Evolutionary conservation across 2,888 invertebrate genomes (phyloP).

Genomic region (Zygogramma bicolorata): DNA sequence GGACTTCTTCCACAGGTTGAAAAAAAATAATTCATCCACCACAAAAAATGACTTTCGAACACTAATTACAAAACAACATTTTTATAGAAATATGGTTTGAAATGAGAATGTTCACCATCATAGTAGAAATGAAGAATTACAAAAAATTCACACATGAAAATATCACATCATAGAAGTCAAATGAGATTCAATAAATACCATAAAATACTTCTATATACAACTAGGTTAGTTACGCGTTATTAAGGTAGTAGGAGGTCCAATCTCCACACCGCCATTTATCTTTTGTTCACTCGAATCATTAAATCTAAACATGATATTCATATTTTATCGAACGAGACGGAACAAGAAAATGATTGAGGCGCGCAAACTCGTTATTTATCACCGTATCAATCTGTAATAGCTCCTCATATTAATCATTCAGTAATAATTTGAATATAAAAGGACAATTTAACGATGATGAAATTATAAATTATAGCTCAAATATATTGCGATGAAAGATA

Average conservation of each 20-base stretch:
- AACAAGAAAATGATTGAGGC: constrained; percentile 28
- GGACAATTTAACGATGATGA: constrained; percentile 35
- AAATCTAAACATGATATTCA: constrained; percentile 9
- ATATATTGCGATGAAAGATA: constrained; percentile 7
- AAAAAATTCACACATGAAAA: no score
- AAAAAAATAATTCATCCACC: no score
- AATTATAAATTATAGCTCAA: constrained; percentile 31
- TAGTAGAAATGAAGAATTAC: no score
- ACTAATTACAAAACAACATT: no score
- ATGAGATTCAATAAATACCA: no score
- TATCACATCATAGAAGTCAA: no score
- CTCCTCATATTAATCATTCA: constrained; percentile 32
- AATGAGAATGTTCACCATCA: no score
- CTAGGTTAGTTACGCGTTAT: background rate
- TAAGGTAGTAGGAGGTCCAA: background rate
- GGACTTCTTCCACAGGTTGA: no score
- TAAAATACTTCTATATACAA: no score
- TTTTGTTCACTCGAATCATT: constrained; percentile 6
- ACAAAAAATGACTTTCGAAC: no score
- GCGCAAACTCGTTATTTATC: constrained; percentile 33
- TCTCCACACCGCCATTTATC: constrained; percentile 1
- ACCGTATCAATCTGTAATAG: constrained; percentile 33
- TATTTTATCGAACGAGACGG: constrained; percentile 7
- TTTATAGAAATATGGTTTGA: no score
- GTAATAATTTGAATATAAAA: constrained; percentile 41